phyloP scores from a whole-genome alignment of 2,888 invertebrate species.

The Drosophila histrio region DNA sequence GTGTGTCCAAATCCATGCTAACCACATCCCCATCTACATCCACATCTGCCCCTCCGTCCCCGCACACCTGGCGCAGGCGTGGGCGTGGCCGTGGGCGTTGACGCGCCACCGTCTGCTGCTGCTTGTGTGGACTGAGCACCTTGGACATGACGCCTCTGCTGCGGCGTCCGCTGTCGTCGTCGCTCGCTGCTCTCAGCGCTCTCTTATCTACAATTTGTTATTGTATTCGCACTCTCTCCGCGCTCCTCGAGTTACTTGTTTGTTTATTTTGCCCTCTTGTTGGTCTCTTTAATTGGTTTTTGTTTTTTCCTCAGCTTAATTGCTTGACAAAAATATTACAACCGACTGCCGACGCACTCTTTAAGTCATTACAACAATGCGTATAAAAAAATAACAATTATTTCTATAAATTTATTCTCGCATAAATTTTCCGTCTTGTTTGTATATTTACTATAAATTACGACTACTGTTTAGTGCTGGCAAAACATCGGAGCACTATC shows the following conservation, averaged over 20 bases:
- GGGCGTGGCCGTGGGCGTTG: conserved; percentile 39
- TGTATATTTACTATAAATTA: conserved; percentile 37
- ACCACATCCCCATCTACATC: conserved; percentile 11
- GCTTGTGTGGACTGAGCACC: conserved; percentile 71
- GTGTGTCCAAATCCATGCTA: conserved; percentile 16
- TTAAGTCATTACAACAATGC: conserved; percentile 8
- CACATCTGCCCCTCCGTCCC: not conserved
- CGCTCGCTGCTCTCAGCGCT: not conserved
- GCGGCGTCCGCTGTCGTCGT: not conserved
- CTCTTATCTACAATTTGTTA: conserved; percentile 12
- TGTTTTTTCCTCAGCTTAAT: not conserved
- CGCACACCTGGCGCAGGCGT: conserved; percentile 37
- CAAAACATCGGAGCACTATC: no score
- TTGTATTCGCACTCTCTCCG: not conserved
- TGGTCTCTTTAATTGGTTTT: not conserved
- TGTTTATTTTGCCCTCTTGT: conserved; percentile 30
- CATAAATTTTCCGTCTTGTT: conserved; percentile 38
- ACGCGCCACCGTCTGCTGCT: conserved; percentile 35
- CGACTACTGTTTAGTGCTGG: no score
- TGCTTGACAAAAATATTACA: conserved; percentile 16
- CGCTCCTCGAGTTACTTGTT: conserved; percentile 32
- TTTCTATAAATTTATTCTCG: conserved; percentile 24
- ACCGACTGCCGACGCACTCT: conserved; percentile 21
- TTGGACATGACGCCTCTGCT: conserved; percentile 64
- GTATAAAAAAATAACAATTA: conserved; percentile 17